Base-by-base conservation (phyloP, 2,797 vertebrate genomes). In the Enteromius unitaeniatus region DNA sequence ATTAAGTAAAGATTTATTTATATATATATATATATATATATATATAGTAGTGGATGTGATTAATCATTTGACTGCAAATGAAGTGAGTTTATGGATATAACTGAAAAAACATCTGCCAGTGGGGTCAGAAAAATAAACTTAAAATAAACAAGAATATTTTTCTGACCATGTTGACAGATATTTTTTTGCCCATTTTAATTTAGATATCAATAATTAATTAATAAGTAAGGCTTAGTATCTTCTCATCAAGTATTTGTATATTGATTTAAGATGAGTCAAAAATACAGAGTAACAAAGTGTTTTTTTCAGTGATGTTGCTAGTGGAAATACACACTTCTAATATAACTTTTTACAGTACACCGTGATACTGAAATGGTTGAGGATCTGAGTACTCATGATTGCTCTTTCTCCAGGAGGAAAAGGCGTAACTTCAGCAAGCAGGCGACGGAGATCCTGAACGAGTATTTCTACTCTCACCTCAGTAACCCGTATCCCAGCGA, bases 381-480 rank as follows among this genome's bases (percentile, higher is more conserved):
- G 49, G 28, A 64, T 64, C 40, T 64, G 1, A 64, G 62, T 3
- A 21, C n/a, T 40, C 23, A 45, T 31, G 40, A 17, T 77, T 51
- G 6, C 6, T 83, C 11, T 65, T 65, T 65, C 21, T 37, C 31
- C 93, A 97, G 96, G 84, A 93, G 96, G 91, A 97, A 97, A 94
- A 94, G 96, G 75, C 94, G 96, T 78, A 97, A 97, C 92, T 97
- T 97, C 94, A 97, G 96, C 90, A 97, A 97, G 93, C 96, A 97
- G 92, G 96, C 96, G 88, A 97, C 96, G 31, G 96, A 97, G 94
- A 95, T 97, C 88, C 91, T 97, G 92, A 97, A 97, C 0, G 96
- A 97, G 92, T 97, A 97, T 93, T 97, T 97, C 92, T 97, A 97
- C 92, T 97, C 96, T 70, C 96, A 97, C 93, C 96, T 97, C 93